Conservation (phyloP, 2,113 vertebrate species). For the Ptilonorhynchus violaceus region DNA sequence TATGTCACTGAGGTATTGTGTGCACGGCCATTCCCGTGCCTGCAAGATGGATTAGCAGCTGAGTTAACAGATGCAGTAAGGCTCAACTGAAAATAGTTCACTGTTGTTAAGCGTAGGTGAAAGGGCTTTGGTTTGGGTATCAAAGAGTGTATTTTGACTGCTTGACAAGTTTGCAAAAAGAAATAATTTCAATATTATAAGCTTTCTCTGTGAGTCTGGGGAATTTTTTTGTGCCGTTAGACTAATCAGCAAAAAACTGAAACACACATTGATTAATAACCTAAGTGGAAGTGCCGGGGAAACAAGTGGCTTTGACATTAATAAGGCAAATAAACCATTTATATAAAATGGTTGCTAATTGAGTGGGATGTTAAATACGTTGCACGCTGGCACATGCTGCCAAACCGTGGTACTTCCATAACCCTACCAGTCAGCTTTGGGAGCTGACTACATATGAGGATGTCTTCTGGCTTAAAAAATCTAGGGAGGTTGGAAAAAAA, state of each 20-base stretch:
- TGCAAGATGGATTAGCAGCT: slow-evolving; percentile 57
- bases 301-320: slow-evolving; percentile 42
- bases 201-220: neutral
- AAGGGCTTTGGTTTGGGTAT: slow-evolving; percentile 44
- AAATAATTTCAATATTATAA: neutral
- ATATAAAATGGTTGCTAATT: neutral
- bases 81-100: slow-evolving; percentile 36
- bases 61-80: slow-evolving; percentile 52
- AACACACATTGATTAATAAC: slow-evolving; percentile 34
- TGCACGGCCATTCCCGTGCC: neutral
- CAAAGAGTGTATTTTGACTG: slow-evolving; percentile 42
- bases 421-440: neutral
- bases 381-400: neutral
- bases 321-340: slow-evolving; percentile 54
- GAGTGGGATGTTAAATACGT: neutral
- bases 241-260: neutral
- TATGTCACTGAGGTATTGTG: slow-evolving; percentile 42
- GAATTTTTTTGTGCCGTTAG: slow-evolving; percentile 4
- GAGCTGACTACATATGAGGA: fast-evolving
- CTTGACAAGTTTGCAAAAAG: neutral
- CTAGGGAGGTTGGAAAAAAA: neutral
- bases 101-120: slow-evolving; percentile 26
- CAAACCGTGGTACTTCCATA: neutral
- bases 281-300: neutral
- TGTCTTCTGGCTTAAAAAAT: neutral